Evolutionary conservation across 2,113 vertebrate species (phyloP), one percentile per base, ranked within the genome.

Genomic region (Puntigrus tetrazona): DNA sequence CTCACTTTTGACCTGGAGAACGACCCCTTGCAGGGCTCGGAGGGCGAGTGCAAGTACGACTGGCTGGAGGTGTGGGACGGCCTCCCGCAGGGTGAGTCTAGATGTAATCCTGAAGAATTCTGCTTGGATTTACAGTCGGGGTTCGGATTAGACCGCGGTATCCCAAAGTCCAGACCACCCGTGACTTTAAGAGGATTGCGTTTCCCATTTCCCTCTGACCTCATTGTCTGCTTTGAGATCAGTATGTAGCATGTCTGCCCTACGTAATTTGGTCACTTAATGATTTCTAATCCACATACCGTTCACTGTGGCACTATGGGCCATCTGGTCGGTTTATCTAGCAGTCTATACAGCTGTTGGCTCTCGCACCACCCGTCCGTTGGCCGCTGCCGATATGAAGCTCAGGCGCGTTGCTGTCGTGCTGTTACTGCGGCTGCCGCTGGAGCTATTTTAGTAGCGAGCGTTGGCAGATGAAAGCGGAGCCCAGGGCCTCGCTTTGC

Each of bases 31-130:
- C 96, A 97, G 61, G 93, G 96, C 0, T 95, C 95, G 1, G 97
- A 98, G 70, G 96, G 96, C 27, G 98, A 99, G 89, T 99, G 98
- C 96, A 98, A 98, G 86, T 99, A 99, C 0, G 98, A 99, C 87
- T 99, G 97, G 97, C 94, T 99, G 89, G 97, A 99, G 88, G 96
- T 99, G 91, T 99, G 98, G 97, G 98, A 99, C 0, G 98, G 98
- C 38, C 95, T 99, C 84, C 98, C 98, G 0, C 95, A 96, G 88
- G 98, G 98, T 99, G 93, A 95, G 95, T 55, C 52, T 34, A 87
- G 69, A 52, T 29, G 4, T 79, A 73, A 84, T 83, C 80, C 86
- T 16, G 7, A n/a, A 73, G 73, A 47, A 82, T 43, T 55, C 27
- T 8, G 11, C 16, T n/a, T 79, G 61, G 61, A 65, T 82, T 79